A percentile compares a stretch with the other conserved stretches of the same genome.
Conservation (phyloP, 2,888 invertebrate genomes). For the Acronicta psi region DNA sequence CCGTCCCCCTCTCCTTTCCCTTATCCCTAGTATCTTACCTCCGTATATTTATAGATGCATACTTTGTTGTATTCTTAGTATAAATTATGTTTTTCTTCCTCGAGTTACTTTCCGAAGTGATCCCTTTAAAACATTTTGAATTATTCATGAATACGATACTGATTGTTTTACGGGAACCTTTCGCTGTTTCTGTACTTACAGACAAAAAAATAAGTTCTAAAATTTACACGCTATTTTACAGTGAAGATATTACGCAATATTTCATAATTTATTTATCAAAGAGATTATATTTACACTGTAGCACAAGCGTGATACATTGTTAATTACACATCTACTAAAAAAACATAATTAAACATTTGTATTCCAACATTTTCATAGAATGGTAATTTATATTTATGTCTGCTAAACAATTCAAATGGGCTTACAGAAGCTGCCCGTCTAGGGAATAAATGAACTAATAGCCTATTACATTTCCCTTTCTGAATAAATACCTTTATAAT, state of each 20-base stretch:
- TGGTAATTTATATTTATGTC: constrained; percentile 35
- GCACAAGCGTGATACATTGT: background rate
- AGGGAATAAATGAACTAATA: constrained; percentile 44
- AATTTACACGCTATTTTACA: too few species aligned
- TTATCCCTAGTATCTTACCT: background rate
- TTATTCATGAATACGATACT: constrained; percentile 46
- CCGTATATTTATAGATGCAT: constrained; percentile 8
- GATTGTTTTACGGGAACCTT: constrained; percentile 35
- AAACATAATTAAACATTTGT: constrained; percentile 12
- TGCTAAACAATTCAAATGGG: constrained; percentile 42
- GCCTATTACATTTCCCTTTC: constrained; percentile 36
- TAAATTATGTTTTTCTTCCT: constrained; percentile 43
- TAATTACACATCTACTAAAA: background rate
- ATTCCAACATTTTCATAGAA: constrained; percentile 19
- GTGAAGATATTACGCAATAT: too few species aligned
- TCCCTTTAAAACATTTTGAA: constrained; percentile 47
- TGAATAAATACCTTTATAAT: constrained; percentile 50
- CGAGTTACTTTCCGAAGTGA: constrained; percentile 39
- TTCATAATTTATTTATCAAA: too few species aligned
- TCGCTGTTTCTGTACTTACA: constrained; percentile 9
- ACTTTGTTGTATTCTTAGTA: constrained; percentile 43
- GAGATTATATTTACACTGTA: background rate
- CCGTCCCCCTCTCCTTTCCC: too few species aligned
- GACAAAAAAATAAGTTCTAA: too few species aligned
- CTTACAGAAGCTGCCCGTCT: constrained; percentile 20